phyloP scores from a whole-genome alignment of 2,113 vertebrate species.

The Megaleporinus macrocephalus region DNA sequence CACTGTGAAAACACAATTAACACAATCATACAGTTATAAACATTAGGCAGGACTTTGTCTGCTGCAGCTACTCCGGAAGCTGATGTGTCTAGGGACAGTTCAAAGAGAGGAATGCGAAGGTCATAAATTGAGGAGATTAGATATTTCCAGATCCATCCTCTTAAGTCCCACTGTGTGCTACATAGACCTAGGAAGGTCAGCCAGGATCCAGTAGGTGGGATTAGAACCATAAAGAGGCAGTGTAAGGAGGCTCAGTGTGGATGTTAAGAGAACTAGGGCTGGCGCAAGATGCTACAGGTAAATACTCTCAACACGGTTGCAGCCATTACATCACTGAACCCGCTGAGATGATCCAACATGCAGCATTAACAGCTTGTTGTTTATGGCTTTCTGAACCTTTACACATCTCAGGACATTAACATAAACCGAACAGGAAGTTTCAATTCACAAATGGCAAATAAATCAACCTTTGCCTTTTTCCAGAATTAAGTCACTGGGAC shows the following conservation, averaged over 20 bases:
- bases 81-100: neutral
- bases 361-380: neutral
- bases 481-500: neutral
- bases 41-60: neutral
- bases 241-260: neutral
- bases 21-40: neutral
- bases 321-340: neutral
- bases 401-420: neutral
- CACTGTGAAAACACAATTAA: neutral
- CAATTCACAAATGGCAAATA: conserved; percentile 2
- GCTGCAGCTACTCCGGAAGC: neutral
- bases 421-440: neutral
- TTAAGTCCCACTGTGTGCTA: neutral
- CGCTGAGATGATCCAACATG: neutral
- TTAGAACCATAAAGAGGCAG: neutral
- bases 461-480: conserved; percentile 10
- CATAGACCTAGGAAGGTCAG: neutral
- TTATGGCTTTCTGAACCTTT: neutral
- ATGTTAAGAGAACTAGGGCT: neutral
- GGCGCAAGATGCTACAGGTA: neutral
- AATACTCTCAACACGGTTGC: neutral
- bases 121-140: neutral
- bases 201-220: neutral
- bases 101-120: neutral
- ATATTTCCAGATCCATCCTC: neutral